These are phyloP conservation scores for Pogonognathellus flavescens DNA, from an alignment of 1,140 invertebrate species.

Conservation along the genomic window DNA sequence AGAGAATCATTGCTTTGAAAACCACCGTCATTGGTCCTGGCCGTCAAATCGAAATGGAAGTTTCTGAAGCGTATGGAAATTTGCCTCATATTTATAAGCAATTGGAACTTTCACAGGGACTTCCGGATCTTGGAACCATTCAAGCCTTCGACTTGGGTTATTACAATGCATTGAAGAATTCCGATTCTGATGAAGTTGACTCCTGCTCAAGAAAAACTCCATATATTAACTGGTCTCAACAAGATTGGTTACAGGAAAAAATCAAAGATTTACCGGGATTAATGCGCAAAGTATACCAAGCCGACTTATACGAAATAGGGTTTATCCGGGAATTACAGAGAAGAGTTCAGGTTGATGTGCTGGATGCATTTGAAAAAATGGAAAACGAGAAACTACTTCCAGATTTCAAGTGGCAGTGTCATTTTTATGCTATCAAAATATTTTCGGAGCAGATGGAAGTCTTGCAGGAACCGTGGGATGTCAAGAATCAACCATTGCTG, in stretches of 20 bases:
- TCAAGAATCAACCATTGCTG: background rate
- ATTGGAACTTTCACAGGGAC: background rate
- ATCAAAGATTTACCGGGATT: background rate
- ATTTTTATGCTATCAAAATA: constrained; percentile 21
- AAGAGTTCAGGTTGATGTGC: background rate
- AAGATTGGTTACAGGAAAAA: constrained; percentile 14
- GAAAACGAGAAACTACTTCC: constrained; percentile 11
- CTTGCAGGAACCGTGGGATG: background rate
- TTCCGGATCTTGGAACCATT: constrained; percentile 10
- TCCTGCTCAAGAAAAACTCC: background rate
- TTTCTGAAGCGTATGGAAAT: background rate
- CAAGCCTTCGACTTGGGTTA: constrained; percentile 19
- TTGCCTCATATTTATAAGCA: background rate
- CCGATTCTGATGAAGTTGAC: background rate
- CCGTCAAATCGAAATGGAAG: constrained; percentile 1
- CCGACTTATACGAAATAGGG: constrained; percentile 10
- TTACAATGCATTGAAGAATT: constrained; percentile 13
- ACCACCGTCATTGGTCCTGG: background rate
- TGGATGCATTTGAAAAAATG: background rate
- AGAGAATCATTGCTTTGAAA: background rate
- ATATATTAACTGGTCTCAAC: background rate
- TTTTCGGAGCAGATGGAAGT: background rate
- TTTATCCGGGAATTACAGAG: background rate
- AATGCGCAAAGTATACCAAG: background rate
- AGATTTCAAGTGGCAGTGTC: constrained; percentile 23